A percentile compares a stretch with the other conserved stretches of the same genome.
These are phyloP conservation scores for Brienomyrus brachyistius DNA, from an alignment of 2,113 vertebrate species.

Conservation along the genomic window DNA sequence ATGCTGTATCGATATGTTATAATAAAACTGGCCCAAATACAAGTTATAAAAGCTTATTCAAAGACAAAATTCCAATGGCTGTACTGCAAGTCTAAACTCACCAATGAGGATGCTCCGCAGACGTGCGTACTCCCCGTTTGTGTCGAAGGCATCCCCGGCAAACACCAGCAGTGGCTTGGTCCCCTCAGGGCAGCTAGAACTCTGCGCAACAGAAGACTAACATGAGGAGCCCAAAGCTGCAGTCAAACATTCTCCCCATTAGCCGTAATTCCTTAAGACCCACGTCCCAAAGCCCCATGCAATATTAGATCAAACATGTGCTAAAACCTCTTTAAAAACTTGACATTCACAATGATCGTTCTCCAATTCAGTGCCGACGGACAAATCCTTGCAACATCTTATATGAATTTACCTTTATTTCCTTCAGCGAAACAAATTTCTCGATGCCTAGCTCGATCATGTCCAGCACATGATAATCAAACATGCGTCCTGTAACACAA, in stretches of 20 bases:
- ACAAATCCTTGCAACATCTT: not conserved
- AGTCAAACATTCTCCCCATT: not conserved
- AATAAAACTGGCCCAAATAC: not conserved
- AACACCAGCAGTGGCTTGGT: constrained; percentile 94
- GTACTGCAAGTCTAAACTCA: constrained; percentile 35
- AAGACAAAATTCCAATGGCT: not conserved
- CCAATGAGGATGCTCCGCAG: constrained; percentile 83
- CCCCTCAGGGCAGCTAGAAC: constrained; percentile 79
- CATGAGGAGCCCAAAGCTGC: not conserved
- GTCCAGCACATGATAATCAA: constrained; percentile 89
- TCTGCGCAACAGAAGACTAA: constrained; percentile 51
- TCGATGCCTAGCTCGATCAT: constrained; percentile 94
- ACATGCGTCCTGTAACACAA: constrained; percentile 77
- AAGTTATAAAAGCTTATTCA: not conserved
- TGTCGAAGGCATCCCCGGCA: constrained; percentile 81
- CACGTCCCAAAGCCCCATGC: not conserved
- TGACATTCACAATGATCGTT: not conserved
- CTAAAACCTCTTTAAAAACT: not conserved
- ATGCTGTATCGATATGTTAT: not conserved
- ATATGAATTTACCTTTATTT: constrained; percentile 75
- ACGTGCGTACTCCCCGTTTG: constrained; percentile 71
- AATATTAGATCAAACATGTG: not conserved
- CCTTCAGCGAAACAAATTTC: constrained; percentile 75
- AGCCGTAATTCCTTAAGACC: not conserved
- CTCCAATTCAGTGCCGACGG: not conserved